These are phyloP conservation scores for Gobiocypris rarus DNA, from an alignment of 2,113 vertebrate species.

Conservation along the genomic window DNA sequence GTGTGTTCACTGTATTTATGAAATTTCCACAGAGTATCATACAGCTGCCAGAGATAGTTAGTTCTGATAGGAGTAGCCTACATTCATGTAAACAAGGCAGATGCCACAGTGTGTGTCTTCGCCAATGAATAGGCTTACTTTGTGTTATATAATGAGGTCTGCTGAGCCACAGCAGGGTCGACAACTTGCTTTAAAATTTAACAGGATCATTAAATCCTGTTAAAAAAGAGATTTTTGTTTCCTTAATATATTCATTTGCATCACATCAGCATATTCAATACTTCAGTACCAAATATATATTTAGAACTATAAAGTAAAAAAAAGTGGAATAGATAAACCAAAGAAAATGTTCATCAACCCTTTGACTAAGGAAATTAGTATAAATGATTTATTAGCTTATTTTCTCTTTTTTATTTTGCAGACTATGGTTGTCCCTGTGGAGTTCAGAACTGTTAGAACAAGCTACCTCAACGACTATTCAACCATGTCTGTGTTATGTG, in stretches of 20 bases:
- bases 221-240: not conserved
- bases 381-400: not conserved
- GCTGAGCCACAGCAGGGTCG: not conserved
- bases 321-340: not conserved
- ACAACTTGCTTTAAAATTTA: not conserved
- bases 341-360: not conserved
- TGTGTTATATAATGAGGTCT: slow-evolving; percentile 17
- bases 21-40: not conserved
- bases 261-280: not conserved
- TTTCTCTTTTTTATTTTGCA: not conserved
- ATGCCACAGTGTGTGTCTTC: not conserved
- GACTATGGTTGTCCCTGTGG: not conserved
- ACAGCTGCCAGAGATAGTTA: not conserved
- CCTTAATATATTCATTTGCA: not conserved
- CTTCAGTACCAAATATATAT: not conserved
- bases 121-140: not conserved
- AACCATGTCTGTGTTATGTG: not conserved
- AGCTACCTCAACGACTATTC: not conserved
- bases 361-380: not conserved
- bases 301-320: not conserved
- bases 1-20: not conserved
- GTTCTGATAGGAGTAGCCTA: not conserved
- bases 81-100: not conserved
- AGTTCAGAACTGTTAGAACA: not conserved
- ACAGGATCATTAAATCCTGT: not conserved